Base-by-base conservation (phyloP, 2,797 vertebrate species). In the Molossus alvarezi region DNA sequence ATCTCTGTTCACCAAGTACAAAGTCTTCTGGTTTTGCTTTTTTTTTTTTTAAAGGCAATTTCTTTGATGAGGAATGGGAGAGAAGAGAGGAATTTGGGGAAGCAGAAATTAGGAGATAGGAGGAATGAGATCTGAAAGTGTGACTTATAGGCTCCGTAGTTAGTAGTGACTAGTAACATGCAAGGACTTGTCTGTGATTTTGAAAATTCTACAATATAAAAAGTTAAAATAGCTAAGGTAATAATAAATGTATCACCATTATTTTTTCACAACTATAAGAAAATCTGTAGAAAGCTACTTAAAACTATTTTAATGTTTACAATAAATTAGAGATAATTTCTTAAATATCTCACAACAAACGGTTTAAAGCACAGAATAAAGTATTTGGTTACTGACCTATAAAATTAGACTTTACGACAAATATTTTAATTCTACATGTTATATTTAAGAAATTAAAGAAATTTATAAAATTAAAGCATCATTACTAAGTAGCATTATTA, bases 381-480 rank as follows among this genome's bases (percentile, higher is more conserved):
- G 51, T 91, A 94, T 92, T 96, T 95, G 45, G 81, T 3, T 93
- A 72, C 17, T 73, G 57, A 76, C 15, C 27, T 80, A 71, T 33
- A 82, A 89, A 97, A 37, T 51, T 37, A 60, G 92, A 82, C 48
- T 96, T 95, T 88, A 6, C 72, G 91, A 82, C 90, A 62, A 94
- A 25, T 91, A 69, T 45, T 62, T 86, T 75, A 91, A 5, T 88
- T 94, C 25, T 45, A 92, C 69, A n/a, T n/a, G 14, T 11, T 75
- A n/a, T 37, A 85, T 96, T 97, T 97, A 92, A 51, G 81, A 97
- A 97, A 93, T 73, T 37, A 81, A 90, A 82, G 27, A 93, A 91
- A 84, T 85, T 71, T 88, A 94, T 55, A 60, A 93, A 96, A 80
- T 73, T 8, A 94, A 88, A 94, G 29, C 9, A 20, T 18, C 73